Base-by-base conservation (phyloP, 2,888 invertebrate species). In the Stenurella melanura region DNA sequence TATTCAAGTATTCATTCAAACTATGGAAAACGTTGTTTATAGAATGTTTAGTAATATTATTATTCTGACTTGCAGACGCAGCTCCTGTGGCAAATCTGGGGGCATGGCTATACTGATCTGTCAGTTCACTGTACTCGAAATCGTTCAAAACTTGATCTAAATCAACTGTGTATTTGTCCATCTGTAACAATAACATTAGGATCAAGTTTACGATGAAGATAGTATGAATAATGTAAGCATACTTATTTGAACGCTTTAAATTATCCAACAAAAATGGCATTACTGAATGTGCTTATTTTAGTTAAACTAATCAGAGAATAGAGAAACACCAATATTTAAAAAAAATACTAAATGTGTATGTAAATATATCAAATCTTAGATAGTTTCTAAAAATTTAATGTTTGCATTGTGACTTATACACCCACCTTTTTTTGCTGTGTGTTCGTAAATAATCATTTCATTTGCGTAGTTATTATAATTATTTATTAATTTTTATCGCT, bases 71-170 rank as follows among this genome's bases (percentile, higher is more conserved):
- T 58, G 72, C 57, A 73, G 71, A 17, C 12, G 77, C n/a, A 21
- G 75, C 19, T 10, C 76, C 70, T n/a, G 66, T 42, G 15, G 71
- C 50, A 26, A 68, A 73, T 63, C 73, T 76, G n/a, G 67, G 21
- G 9, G 77, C 60, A 72, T 69, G 78, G 38, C 12, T 72, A 54
- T 88, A 84, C 60, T 87, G 85, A 58, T 88, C 88, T 6, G 89
- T 89, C 50, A 90, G 87, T 91, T 96, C 95, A 86, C 93, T 93
- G 84, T 94, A 92, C 89, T 96, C 96, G 87, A 96, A 94, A 87
- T 96, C 96, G 89, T 96, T 96, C 76, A 96, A 90, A 80, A 96
- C 95, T 90, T 95, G 95, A 88, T 96, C 96, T 86, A 96, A 91
- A 90, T 96, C 96, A 78, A 96, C 93, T 60, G 90, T 87, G 82